Evolutionary conservation across 1,140 invertebrate genomes (phyloP).

Genomic region (Uloborus diversus): DNA sequence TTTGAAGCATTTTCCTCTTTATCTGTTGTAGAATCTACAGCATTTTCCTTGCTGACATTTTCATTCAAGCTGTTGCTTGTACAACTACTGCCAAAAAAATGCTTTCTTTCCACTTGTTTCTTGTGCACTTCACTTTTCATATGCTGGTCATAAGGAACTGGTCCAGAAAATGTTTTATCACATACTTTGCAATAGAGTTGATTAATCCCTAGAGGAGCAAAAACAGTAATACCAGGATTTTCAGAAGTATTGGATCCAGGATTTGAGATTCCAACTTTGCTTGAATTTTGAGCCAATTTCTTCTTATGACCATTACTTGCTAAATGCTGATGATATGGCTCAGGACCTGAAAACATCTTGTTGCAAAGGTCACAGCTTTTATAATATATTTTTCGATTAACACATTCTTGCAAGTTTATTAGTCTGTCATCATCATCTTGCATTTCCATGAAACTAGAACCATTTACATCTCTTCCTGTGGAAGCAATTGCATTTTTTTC

Average conservation of each 20-base stretch:
- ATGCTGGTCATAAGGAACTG: not conserved
- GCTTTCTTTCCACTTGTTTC: not conserved
- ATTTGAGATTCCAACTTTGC: not conserved
- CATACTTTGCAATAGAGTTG: not conserved
- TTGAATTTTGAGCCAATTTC: too few species aligned
- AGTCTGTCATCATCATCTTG: not conserved
- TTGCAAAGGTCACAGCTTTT: not conserved
- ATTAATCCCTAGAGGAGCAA: not conserved
- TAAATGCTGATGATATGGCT: conserved; percentile 1
- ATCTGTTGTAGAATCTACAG: too few species aligned
- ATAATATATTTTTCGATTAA: too few species aligned
- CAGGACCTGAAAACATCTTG: not conserved
- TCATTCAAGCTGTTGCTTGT: not conserved
- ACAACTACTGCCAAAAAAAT: not conserved
- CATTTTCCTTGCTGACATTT: not conserved
- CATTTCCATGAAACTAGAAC: too few species aligned
- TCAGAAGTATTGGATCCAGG: not conserved
- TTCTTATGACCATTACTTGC: not conserved
- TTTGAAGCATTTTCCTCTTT: too few species aligned
- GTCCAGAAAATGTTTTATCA: not conserved
- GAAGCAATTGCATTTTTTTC: not conserved
- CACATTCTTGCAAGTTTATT: not conserved
- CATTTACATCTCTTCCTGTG: not conserved
- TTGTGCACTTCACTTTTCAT: not conserved
- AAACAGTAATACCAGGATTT: not conserved